Base-by-base conservation (phyloP, 1,140 invertebrate genomes). In the Araneus ventricosus region DNA sequence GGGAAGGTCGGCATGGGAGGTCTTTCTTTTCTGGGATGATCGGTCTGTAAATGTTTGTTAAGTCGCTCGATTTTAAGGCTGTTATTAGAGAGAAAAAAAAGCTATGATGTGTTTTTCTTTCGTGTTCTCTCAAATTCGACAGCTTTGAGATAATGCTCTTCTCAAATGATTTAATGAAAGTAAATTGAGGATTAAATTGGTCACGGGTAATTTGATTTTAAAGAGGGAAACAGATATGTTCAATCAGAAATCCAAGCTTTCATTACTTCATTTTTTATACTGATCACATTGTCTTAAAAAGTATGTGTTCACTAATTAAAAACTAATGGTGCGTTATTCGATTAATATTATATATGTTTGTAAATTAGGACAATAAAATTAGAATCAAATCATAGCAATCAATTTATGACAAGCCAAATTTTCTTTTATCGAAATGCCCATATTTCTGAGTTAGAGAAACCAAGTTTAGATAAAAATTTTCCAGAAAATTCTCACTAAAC, bases 11-110 rank as follows among this genome's bases (percentile, higher is more conserved):
- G 67, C 30, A 30, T 3, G 27, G 67, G 27, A 27, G 79, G 79
- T 82, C 80, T 41, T 82, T 82, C 80, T 82, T 82, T 52, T 82
- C 22, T 41, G 30, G 30, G 70, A 75, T 37, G 70, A 75, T 75
- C 70, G 30, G 70, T 75, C 30, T 37, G 70, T 75, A 75, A 75
- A 75, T 75, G 70, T 75, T 75, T 75, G 70, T 75, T 75, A 34
- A 75, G 70, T 30, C 6, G 20, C 70, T 37, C 30, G 30, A 22
- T 75, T 75, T 75, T 75, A 34, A 37, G 70, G 27, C 20, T 37
- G 30, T 75, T 30, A 75, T 75, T 75, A 75, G 27, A 75, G 37
- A 75, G 17, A 30, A 75, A n/a, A 27, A n/a, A 34, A 34, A 75
- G 14, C 14, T 17, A 1, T 63, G 22, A n/a, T 63, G 59, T 63